phyloP scores from a whole-genome alignment of 2,113 vertebrate species.

The Pyxicephalus adspersus region DNA sequence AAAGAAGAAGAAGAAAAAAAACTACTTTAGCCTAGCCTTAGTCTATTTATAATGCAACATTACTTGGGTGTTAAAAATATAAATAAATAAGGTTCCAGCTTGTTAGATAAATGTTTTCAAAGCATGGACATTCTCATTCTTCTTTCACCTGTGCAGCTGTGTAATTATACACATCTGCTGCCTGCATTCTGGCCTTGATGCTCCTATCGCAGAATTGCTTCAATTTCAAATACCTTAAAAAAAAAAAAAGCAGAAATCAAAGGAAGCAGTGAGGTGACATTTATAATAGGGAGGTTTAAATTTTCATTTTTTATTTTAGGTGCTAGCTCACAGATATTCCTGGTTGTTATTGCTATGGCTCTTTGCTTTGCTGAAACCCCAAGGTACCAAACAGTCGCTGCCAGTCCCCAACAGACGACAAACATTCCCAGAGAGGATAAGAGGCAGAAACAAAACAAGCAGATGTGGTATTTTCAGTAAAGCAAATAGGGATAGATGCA shows the following conservation, averaged over 20 bases:
- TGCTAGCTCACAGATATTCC: slow-evolving; percentile 30
- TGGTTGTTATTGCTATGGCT: slow-evolving; percentile 48
- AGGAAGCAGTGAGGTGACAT: slow-evolving; percentile 22
- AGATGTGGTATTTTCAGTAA: slow-evolving; percentile 52
- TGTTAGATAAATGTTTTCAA: not conserved
- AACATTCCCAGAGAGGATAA: slow-evolving; percentile 49
- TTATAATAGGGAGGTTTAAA: not conserved
- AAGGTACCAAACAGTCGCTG: slow-evolving; percentile 51
- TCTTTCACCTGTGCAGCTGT: slow-evolving; percentile 1
- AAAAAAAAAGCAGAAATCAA: not conserved
- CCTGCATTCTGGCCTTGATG: slow-evolving; percentile 32
- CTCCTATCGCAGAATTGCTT: slow-evolving; percentile 22
- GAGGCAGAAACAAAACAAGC: slow-evolving; percentile 53
- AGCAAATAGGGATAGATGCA: slow-evolving; percentile 16
- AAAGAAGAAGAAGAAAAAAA: no score
- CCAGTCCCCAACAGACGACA: slow-evolving; percentile 46
- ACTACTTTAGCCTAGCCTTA: no score
- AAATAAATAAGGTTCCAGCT: no score
- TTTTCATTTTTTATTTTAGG: slow-evolving; percentile 21
- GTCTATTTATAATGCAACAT: no score
- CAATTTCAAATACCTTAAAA: slow-evolving; percentile 21
- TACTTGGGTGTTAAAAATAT: no score
- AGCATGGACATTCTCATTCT: slow-evolving; percentile 9
- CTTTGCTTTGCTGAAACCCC: slow-evolving; percentile 45
- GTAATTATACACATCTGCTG: slow-evolving; percentile 44